A percentile compares a stretch with the other conserved stretches of the same genome.
These are phyloP conservation scores for Hoplias malabaricus DNA, from an alignment of 2,113 vertebrate genomes.

Conservation along the genomic window DNA sequence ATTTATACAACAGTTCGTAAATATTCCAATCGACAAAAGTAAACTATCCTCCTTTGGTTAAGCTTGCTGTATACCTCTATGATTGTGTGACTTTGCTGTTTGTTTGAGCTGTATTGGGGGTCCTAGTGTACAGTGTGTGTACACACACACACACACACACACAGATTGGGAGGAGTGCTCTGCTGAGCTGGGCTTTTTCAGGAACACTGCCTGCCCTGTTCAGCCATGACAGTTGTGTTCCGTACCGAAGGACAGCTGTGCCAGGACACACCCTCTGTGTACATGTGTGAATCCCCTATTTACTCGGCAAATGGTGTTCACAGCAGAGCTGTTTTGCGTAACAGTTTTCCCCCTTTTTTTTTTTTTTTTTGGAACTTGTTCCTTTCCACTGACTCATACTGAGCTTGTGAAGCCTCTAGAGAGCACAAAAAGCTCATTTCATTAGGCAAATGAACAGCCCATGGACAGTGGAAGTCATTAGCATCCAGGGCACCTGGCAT, in stretches of 20 bases:
- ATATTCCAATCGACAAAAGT: no score
- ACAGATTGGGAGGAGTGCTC: slow-evolving; percentile 35
- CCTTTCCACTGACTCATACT: neutral
- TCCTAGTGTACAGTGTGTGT: no score
- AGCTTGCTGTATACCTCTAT: slow-evolving; percentile 5
- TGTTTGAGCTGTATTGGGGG: slow-evolving; percentile 4
- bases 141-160: neutral
- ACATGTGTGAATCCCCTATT: slow-evolving; percentile 23
- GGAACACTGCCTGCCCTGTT: slow-evolving; percentile 71
- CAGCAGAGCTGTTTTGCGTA: slow-evolving; percentile 9
- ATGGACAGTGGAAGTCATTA: slow-evolving; percentile 1
- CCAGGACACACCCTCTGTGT: slow-evolving; percentile 45
- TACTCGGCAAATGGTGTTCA: slow-evolving; percentile 38
- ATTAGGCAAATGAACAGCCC: slow-evolving; percentile 19
- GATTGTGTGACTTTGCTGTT: slow-evolving; percentile 16
- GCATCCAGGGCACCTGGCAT: neutral
- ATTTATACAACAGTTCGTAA: no score
- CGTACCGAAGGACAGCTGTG: slow-evolving; percentile 72
- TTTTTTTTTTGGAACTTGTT: neutral
- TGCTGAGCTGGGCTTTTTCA: slow-evolving; percentile 62
- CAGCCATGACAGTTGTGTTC: slow-evolving; percentile 69
- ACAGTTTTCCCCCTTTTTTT: slow-evolving; percentile 11
- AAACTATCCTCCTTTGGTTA: no score
- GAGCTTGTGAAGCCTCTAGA: neutral
- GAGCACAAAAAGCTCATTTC: slow-evolving; percentile 30